Evolutionary conservation across 2,888 invertebrate species (phyloP), one percentile per base, ranked within the genome.

Genomic region (Eutolmus rufibarbis): DNA sequence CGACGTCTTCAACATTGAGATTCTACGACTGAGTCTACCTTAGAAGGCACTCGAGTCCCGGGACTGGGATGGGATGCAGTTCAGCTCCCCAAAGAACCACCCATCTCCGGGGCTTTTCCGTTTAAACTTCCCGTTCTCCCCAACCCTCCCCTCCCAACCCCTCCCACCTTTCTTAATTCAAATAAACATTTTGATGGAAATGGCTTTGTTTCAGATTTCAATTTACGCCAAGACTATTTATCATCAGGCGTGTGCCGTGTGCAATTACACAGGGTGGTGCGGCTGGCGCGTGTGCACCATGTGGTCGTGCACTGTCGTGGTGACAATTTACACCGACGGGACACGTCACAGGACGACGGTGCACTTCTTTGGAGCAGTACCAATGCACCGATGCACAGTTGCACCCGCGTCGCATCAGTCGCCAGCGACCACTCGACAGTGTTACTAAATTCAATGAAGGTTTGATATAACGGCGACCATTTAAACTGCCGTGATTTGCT

Each of bases 141-240:
- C 34, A 14, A 5, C 57, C 16, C 12, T n/a, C n/a, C n/a, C n/a
- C n/a, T 34, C 12, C 9, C 31, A 57, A 34, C 81, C 5, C 34
- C 34, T 7, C 34, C 4, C 34, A 7, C 7, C 34, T 7, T 34
- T 34, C 7, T 34, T 7, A 82, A 82, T 82, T 82, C 19, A 34
- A 12, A 66, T 34, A 82, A 82, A 82, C 37, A 57, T 82, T 82
- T 82, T 82, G 82, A 57, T 31, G 57, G 34, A 37, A 82, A 82
- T 82, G 34, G 82, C 82, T 57, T 37, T 82, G 57, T 82, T 82
- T 82, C 56, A 37, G 82, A 57, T 82, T 82, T 82, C 82, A 57
- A 82, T 82, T 82, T 82, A 56, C 23, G 57, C 57, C 57, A n/a
- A 51, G 23, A 37, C 37, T 57, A 82, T 57, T 81, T 82, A 57